phyloP scores from a whole-genome alignment of 2,113 vertebrate genomes.

The Vimba vimba region DNA sequence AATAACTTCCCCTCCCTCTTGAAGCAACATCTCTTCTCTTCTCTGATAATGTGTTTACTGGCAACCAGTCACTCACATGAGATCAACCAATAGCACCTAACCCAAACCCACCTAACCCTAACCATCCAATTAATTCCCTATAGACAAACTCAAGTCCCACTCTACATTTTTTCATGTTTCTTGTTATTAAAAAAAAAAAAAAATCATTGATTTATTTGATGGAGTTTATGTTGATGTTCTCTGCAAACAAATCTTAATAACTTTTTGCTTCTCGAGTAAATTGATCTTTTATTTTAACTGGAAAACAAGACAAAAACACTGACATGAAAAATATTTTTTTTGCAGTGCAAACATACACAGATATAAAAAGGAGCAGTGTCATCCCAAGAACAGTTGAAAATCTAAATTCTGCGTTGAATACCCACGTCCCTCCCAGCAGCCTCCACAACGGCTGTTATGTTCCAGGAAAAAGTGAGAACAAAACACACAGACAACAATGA shows the following conservation, averaged over 20 bases:
- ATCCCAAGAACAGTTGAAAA: constrained; percentile 24
- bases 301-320: background rate
- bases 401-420: background rate
- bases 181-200: no score
- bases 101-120: no score
- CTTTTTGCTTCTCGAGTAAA: background rate
- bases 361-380: constrained; percentile 12
- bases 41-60: no score
- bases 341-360: constrained; percentile 21
- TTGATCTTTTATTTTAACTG: background rate
- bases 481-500: constrained; percentile 26
- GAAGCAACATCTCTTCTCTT: no score
- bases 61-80: no score
- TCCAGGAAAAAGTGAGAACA: constrained; percentile 27
- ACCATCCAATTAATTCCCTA: no score
- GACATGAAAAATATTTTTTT: background rate
- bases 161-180: no score
- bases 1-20: no score
- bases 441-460: constrained; percentile 43
- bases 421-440: constrained; percentile 25
- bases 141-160: no score
- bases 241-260: background rate
- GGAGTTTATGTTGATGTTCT: background rate
- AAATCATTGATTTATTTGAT: no score
- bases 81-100: no score